phyloP scores from a whole-genome alignment of 2,113 vertebrate genomes.

The Astatotilapia flaviijosephi region DNA sequence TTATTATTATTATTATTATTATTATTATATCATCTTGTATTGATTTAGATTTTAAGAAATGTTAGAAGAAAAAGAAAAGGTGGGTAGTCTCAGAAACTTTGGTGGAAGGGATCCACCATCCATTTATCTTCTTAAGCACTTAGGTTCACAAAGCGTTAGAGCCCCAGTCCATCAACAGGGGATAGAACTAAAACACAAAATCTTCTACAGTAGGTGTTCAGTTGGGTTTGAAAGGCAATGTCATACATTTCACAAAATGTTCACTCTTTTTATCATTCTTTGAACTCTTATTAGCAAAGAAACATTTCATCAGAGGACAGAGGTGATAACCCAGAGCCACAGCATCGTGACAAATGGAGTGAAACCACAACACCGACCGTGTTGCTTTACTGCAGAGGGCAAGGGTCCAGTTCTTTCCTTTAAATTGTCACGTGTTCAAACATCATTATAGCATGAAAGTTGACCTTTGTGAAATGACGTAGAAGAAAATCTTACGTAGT shows the following conservation, averaged over 20 bases:
- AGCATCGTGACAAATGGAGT: not conserved
- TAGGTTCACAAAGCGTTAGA: not conserved
- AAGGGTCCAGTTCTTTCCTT: not conserved
- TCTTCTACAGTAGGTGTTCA: not conserved
- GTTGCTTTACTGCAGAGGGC: not conserved
- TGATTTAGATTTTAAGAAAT: not conserved
- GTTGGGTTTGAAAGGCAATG: not conserved
- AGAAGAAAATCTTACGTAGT: not conserved
- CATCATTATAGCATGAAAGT: not conserved
- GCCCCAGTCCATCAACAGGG: not conserved
- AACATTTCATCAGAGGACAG: not conserved
- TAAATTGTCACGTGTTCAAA: not conserved
- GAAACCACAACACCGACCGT: not conserved
- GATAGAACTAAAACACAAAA: not conserved
- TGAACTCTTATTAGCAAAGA: not conserved
- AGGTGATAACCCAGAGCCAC: not conserved
- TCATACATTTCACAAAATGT: not conserved
- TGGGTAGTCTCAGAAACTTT: not conserved
- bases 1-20: not conserved
- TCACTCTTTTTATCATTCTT: not conserved
- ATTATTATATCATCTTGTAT: not conserved
- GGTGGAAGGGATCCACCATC: not conserved
- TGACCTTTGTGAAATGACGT: not conserved
- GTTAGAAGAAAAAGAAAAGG: not conserved
- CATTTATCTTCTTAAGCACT: not conserved